Percentiles rank a stretch among this genome's conserved stretches.
Evolutionary conservation across 2,888 invertebrate species (phyloP).

Genomic region (Oxytorus armatus): DNA sequence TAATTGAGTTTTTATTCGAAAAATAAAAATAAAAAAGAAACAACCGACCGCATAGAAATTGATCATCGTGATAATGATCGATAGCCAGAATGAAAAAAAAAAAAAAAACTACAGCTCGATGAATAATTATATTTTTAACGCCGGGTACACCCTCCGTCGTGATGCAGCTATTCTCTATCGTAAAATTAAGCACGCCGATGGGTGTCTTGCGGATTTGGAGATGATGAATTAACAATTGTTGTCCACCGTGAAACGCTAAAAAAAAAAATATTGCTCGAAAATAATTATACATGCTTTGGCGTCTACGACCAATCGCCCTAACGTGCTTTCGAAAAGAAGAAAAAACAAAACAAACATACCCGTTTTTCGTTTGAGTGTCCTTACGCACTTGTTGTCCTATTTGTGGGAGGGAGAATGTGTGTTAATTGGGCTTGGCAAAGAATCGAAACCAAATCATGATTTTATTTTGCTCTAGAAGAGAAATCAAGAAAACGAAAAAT

Average conservation of each 20-base stretch:
- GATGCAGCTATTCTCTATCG: constrained; percentile 43
- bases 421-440: constrained; percentile 57
- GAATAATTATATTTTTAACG: constrained; percentile 64
- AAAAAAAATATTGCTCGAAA: constrained; percentile 55
- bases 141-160: constrained; percentile 53
- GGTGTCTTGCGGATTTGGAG: constrained; percentile 17
- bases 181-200: constrained; percentile 42
- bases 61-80: constrained; percentile 52
- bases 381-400: constrained; percentile 62
- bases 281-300: constrained; percentile 48
- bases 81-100: constrained; percentile 11
- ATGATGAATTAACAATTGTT: constrained; percentile 37
- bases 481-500: constrained; percentile 33
- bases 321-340: constrained; percentile 40
- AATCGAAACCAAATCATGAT: constrained; percentile 68
- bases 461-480: constrained; percentile 62
- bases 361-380: constrained; percentile 54
- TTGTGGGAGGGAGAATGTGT: constrained; percentile 36
- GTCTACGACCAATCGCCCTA: constrained; percentile 45
- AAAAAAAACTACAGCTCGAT: no score
- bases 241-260: constrained; percentile 52
- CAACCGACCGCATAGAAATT: constrained; percentile 41
- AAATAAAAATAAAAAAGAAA: constrained; percentile 19
- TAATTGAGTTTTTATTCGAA: no score
- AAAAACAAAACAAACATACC: constrained; percentile 40